Base-by-base conservation (phyloP, 2,797 vertebrate genomes). In the Hozukius guyotensis region DNA sequence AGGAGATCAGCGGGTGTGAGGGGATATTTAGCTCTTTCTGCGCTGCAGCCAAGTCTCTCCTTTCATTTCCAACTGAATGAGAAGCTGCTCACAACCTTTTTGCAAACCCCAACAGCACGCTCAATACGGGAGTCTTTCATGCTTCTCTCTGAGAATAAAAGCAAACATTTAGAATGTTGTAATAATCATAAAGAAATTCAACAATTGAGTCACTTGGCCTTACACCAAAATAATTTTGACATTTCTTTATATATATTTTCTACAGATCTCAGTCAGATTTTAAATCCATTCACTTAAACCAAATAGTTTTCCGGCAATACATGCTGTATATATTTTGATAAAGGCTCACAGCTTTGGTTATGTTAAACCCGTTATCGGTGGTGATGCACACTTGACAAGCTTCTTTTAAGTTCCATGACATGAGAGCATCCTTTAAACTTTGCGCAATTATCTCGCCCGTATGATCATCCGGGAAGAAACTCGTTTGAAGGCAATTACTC, bases 51-150 rank as follows among this genome's bases (percentile, higher is more conserved):
- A 52, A n/a, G 1, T 52, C 0, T 52, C 20, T 52, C 20, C 32
- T 38, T 46, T 24, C 36, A 72, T 49, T 72, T 77, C 16, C 69
- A 77, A 22, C 46, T 82, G 57, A 68, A 75, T 24, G 71, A 68
- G 63, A 80, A 81, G 49, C 56, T 27, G 59, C 59, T 70, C n/a
- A 71, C 65, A 25, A 66, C 22, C 60, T 72, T 76, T 61, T 66
- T 77, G 38, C 60, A 81, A 18, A 77, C 46, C 22, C 12, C 73
- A 31, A 34, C 29, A 55, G 25, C 56, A 5, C 7, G 3, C 14
- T 57, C 22, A 24, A 56, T 56, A 56, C 5, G 0, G 53, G 22
- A 57, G 55, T 27, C 24, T 57, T 57, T 57, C 0, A 57, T 27
- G 55, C 24, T 57, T 2, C 55, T 27, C 24, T 57, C 55, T 27